Percentiles rank a stretch among this genome's conserved stretches.
phyloP scores from a whole-genome alignment of 2,113 vertebrate genomes.

The Sinocyclocheilus anshuiensis region DNA sequence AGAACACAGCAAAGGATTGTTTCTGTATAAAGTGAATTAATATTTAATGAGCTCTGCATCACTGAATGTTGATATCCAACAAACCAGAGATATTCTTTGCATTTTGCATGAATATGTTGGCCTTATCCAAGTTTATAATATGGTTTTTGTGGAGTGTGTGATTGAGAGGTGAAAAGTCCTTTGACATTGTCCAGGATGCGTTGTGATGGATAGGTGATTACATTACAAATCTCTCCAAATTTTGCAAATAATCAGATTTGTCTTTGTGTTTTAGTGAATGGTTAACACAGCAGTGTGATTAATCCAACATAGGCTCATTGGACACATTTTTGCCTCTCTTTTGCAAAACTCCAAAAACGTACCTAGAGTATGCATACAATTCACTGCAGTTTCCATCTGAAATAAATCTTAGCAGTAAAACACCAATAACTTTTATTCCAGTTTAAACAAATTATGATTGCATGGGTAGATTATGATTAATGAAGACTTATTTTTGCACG shows the following conservation, averaged over 20 bases:
- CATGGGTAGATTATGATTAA: background rate
- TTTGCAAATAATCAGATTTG: no score
- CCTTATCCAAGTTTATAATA: background rate
- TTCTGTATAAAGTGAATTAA: background rate
- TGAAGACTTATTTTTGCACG: background rate
- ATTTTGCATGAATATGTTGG: background rate
- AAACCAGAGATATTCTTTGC: background rate
- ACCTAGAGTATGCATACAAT: no score
- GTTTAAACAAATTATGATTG: no score
- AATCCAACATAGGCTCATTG: no score
- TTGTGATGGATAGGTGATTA: background rate
- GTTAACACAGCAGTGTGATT: no score
- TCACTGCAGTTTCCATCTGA: no score
- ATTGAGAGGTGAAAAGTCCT: background rate
- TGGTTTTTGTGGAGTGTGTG: background rate
- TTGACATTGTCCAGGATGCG: background rate
- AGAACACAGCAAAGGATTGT: background rate
- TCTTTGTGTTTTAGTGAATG: no score
- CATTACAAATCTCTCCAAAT: no score
- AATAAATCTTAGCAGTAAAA: no score
- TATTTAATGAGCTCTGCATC: background rate
- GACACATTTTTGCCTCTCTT: no score
- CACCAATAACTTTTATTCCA: no score
- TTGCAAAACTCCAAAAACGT: no score
- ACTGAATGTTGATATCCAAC: background rate